A percentile compares a stretch with the other conserved stretches of the same genome.
phyloP scores from a whole-genome alignment of 2,113 vertebrate genomes.

The Tylochromis polylepis region DNA sequence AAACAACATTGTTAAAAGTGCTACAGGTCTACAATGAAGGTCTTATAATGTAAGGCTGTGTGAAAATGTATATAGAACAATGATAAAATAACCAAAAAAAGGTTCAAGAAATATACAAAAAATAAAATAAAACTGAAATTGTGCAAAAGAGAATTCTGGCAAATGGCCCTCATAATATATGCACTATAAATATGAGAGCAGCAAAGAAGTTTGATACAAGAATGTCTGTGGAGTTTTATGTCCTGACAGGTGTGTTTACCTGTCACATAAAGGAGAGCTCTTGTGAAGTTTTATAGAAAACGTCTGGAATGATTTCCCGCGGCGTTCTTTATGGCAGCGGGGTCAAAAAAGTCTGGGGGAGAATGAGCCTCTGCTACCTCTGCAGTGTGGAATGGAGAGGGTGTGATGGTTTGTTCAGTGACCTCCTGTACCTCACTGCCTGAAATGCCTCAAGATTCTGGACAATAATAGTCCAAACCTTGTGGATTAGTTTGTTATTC shows the following conservation, averaged over 20 bases:
- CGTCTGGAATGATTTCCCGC: not conserved
- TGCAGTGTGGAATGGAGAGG: not conserved
- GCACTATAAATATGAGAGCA: not conserved
- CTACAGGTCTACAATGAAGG: not conserved
- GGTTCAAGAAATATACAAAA: not conserved
- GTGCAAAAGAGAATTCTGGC: not conserved
- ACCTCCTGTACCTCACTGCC: not conserved
- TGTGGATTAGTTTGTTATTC: not conserved
- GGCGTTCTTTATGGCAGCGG: not conserved
- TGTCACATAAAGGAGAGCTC: not conserved
- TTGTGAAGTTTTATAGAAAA: not conserved
- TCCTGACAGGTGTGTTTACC: not conserved
- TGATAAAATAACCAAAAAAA: not conserved
- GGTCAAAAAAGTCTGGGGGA: not conserved
- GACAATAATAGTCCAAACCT: not conserved
- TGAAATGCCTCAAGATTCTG: not conserved
- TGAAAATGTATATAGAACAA: not conserved
- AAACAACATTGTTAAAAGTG: not conserved
- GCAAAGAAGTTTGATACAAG: not conserved
- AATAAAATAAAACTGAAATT: not conserved
- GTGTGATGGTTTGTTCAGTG: not conserved
- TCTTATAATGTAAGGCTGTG: not conserved
- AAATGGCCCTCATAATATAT: not conserved
- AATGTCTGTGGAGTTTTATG: not conserved
- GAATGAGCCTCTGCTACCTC: not conserved